A percentile compares a stretch with the other conserved stretches of the same genome.
Evolutionary conservation across 2,888 invertebrate species (phyloP).

Genomic region (Emmelina monodactyla): DNA sequence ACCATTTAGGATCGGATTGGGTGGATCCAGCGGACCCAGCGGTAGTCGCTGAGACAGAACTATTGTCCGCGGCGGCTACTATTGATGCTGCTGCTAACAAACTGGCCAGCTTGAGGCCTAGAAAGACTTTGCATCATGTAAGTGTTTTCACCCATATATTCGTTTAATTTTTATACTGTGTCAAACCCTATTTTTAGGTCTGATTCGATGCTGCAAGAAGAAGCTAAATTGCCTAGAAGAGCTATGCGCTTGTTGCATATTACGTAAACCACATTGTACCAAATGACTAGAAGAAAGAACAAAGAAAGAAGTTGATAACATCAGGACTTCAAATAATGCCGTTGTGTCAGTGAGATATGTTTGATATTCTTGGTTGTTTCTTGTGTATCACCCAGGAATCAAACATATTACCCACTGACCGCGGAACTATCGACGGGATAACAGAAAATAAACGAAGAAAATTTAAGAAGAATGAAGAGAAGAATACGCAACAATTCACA

Average conservation of each 20-base stretch:
- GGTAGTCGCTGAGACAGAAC: conserved; percentile 96
- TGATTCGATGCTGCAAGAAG: too few relatives aligned
- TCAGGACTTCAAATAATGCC: conserved; percentile 18
- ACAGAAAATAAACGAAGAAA: not conserved
- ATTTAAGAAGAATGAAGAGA: not conserved
- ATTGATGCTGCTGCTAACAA: conserved; percentile 99
- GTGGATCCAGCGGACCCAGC: conserved; percentile 97
- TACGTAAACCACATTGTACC: too few relatives aligned
- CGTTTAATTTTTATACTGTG: too few relatives aligned
- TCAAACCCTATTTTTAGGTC: too few relatives aligned
- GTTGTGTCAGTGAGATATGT: conserved; percentile 91
- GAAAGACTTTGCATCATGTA: conserved; percentile 57
- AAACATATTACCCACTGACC: conserved; percentile 97
- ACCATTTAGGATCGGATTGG: conserved; percentile 81
- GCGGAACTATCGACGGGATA: conserved; percentile 16
- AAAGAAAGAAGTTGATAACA: conserved; percentile 7
- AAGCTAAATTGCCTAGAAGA: too few relatives aligned
- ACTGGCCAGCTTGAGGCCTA: conserved; percentile 87
- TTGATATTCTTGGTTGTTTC: conserved; percentile 99
- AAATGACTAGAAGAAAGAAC: conserved; percentile 8
- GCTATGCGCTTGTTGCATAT: too few relatives aligned
- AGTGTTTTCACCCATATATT: too few relatives aligned
- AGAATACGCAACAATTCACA: too few relatives aligned
- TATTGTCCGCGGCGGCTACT: conserved; percentile 95
- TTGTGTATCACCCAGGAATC: conserved; percentile 94